Conservation (phyloP, 1,140 invertebrate species). For the Oppia nitens region DNA sequence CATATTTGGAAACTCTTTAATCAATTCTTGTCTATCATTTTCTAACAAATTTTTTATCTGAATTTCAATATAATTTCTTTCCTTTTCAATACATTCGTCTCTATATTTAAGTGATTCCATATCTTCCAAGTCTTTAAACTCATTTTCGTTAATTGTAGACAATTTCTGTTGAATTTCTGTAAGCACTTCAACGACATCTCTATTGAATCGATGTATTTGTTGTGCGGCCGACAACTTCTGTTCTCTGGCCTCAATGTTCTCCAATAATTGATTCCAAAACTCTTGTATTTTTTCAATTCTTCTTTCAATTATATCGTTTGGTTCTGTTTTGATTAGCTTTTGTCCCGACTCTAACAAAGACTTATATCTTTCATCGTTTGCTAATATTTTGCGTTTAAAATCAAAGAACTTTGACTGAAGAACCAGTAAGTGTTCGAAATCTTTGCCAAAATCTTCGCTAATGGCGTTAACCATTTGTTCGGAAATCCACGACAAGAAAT, state of each 20-base stretch:
- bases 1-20: conserved; percentile 54
- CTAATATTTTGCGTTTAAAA: conserved; percentile 75
- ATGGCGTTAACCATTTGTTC: conserved; percentile 76
- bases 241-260: conserved; percentile 66
- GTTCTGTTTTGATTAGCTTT: conserved; percentile 38
- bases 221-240: conserved; percentile 73
- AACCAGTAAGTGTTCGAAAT: conserved; percentile 85
- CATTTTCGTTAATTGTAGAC: conserved; percentile 48
- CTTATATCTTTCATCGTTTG: conserved; percentile 76
- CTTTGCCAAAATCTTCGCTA: conserved; percentile 89
- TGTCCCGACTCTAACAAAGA: conserved; percentile 79
- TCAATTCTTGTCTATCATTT: conserved; percentile 41
- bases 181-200: conserved; percentile 80
- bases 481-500: conserved; percentile 83
- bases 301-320: background rate
- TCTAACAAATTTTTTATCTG: conserved; percentile 43
- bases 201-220: conserved; percentile 89
- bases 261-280: conserved; percentile 70
- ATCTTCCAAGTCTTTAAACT: conserved; percentile 56
- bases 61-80: conserved; percentile 66
- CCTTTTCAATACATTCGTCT: conserved; percentile 61
- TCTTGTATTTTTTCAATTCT: conserved; percentile 25
- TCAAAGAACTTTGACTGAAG: conserved; percentile 88
- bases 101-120: conserved; percentile 59
- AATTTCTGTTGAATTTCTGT: conserved; percentile 76